phyloP scores from a whole-genome alignment of 2,797 vertebrate genomes.

The Leptoclinus maculatus region DNA sequence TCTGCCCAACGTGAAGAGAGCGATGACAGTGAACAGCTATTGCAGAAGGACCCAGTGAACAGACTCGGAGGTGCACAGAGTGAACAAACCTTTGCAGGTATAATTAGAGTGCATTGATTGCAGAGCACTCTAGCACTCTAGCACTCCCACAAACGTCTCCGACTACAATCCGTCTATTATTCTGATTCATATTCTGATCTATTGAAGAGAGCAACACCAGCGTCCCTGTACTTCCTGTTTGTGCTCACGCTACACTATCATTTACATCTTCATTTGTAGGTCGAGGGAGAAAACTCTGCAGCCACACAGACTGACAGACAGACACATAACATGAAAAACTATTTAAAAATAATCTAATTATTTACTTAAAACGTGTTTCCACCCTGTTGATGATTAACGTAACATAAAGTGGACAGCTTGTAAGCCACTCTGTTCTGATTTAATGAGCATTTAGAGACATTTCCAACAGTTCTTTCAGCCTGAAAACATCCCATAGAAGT shows the following conservation, averaged over 20 bases:
- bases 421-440: neutral
- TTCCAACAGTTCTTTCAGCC: neutral
- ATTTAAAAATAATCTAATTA: neutral
- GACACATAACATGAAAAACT: neutral
- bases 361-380: neutral
- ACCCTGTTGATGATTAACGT: neutral
- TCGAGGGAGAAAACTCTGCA: neutral
- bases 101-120: slow-evolving; percentile 60
- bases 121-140: slow-evolving; percentile 37
- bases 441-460: neutral
- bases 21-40: neutral
- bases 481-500: too few species aligned
- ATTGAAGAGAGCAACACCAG: slow-evolving; percentile 15
- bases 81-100: slow-evolving; percentile 35
- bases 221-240: slow-evolving; percentile 36
- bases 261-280: slow-evolving; percentile 38
- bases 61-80: neutral
- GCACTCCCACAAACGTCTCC: slow-evolving; percentile 35
- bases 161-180: slow-evolving; percentile 38
- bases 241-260: slow-evolving; percentile 7
- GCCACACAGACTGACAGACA: neutral
- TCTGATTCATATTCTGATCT: slow-evolving; percentile 41
- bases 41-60: too few species aligned
- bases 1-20: neutral
- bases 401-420: neutral